These are phyloP conservation scores for Palloptera scutellata DNA, from an alignment of 2,888 invertebrate genomes.

Conservation along the genomic window DNA sequence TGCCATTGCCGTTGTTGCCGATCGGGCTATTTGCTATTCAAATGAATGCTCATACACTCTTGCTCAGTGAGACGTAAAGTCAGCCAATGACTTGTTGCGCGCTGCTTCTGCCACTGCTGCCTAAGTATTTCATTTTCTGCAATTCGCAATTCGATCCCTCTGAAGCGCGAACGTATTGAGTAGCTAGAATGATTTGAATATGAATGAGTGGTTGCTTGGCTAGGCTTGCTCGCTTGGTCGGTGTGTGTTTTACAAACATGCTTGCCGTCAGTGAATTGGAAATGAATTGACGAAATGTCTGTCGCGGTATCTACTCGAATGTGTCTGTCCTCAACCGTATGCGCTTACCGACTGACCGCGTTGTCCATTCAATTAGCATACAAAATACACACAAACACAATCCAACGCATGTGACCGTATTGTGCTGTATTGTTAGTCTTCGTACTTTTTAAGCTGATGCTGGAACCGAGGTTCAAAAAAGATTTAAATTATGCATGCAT, in stretches of 20 bases:
- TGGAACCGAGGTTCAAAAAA: too few relatives aligned
- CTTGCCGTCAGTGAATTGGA: slow-evolving; percentile 15
- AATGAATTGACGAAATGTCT: slow-evolving; percentile 24
- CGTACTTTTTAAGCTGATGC: too few relatives aligned
- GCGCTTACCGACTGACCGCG: too few relatives aligned
- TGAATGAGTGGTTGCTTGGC: neutral
- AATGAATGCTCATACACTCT: neutral
- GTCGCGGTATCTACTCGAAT: too few relatives aligned
- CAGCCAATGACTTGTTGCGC: neutral
- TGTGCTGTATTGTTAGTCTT: too few relatives aligned
- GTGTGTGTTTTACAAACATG: slow-evolving; percentile 2
- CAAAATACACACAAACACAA: slow-evolving; percentile 1
- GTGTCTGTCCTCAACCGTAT: too few relatives aligned
- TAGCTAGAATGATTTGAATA: neutral
- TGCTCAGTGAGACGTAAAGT: slow-evolving; percentile 5
- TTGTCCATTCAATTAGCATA: slow-evolving; percentile 14
- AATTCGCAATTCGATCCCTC: too few relatives aligned
- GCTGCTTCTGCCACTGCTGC: neutral
- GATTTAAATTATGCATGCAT: too few relatives aligned
- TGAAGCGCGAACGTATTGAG: neutral
- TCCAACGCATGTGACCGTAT: too few relatives aligned
- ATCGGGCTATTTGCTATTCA: too few relatives aligned
- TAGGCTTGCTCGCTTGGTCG: neutral
- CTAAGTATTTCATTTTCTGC: too few relatives aligned
- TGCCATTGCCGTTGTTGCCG: neutral